These are phyloP conservation scores for Anarhynchus alexandrinus DNA, from an alignment of 2,113 vertebrate species.

Conservation along the genomic window DNA sequence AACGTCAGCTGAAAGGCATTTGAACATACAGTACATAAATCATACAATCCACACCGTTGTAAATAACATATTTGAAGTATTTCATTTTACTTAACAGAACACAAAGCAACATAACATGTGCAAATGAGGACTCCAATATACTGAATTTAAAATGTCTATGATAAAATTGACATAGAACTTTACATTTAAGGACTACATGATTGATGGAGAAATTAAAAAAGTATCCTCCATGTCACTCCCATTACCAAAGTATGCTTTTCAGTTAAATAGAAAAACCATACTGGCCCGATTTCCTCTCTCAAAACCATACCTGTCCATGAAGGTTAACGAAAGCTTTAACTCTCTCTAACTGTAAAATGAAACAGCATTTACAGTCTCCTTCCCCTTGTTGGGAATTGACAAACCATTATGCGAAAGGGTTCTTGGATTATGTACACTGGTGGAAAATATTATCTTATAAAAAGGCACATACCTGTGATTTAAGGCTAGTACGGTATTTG, in stretches of 20 bases:
- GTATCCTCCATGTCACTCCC: background rate
- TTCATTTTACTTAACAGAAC: slow-evolving; percentile 71
- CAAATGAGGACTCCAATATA: slow-evolving; percentile 60
- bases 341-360: slow-evolving; percentile 18
- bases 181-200: slow-evolving; percentile 42
- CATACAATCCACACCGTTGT: slow-evolving; percentile 67
- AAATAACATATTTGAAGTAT: slow-evolving; percentile 69
- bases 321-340: slow-evolving; percentile 39
- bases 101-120: slow-evolving; percentile 63
- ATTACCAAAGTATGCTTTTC: background rate
- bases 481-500: slow-evolving; percentile 81
- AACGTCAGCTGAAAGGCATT: slow-evolving; percentile 67
- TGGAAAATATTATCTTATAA: slow-evolving; percentile 66
- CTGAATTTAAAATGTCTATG: slow-evolving; percentile 65
- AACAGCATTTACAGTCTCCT: slow-evolving; percentile 27
- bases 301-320: background rate
- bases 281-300: background rate
- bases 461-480: slow-evolving; percentile 89
- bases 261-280: slow-evolving; percentile 10
- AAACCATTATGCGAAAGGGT: slow-evolving; percentile 26
- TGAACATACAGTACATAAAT: slow-evolving; percentile 76
- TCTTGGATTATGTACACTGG: slow-evolving; percentile 64
- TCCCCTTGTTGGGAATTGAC: background rate
- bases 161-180: slow-evolving; percentile 61
- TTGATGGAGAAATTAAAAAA: slow-evolving; percentile 35